Base-by-base conservation (phyloP, 2,888 invertebrate genomes). In the Cataglyphis rosenhaueri region DNA sequence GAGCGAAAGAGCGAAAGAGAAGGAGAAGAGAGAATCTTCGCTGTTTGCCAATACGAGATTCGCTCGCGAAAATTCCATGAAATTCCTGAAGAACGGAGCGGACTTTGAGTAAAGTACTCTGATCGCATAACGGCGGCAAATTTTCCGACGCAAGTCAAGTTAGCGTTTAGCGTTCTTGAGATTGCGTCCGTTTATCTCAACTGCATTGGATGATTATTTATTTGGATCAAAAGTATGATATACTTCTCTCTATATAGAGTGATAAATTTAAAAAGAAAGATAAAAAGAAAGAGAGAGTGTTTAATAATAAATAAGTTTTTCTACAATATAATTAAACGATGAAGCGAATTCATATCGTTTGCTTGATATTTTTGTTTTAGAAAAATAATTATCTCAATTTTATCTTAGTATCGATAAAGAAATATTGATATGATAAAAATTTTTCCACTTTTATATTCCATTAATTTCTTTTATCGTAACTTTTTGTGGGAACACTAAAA, bases 21-120 rank as follows among this genome's bases (percentile, higher is more conserved):
- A 10, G 55, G 32, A 48, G 41, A 35, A 32, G 70, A 21, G 52
- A 41, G 32, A 59, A 71, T 48, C 18, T 70, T 41, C 41, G 38
- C 73, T 59, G 74, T 71, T 61, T 61, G 71, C 21, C 59, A 71
- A 41, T 70, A 44, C 29, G 35, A 48, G 59, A 78, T 70, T 70
- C 35, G 78, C 9, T 71, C 25, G n/a, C 1, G 10, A 55, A 29
- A 76, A 66, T 59, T 61, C 44, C 35, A 35, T 38, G n/a, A 73
- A 59, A 71, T 78, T 78, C 44, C 74, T 32, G 25, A 57, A 68
- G 71, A 71, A 70, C 25, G 18, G 44, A 44, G 44, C 6, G 4
- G 32, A 41, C 66, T 75, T 75, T 66, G 41, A 59, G 78, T 59
- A 44, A 61, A 73, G 32, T 73, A 59, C 59, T 59, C 21, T 35